A percentile compares a stretch with the other conserved stretches of the same genome.
phyloP scores from a whole-genome alignment of 2,888 invertebrate genomes.

The Subacronicta megacephala region DNA sequence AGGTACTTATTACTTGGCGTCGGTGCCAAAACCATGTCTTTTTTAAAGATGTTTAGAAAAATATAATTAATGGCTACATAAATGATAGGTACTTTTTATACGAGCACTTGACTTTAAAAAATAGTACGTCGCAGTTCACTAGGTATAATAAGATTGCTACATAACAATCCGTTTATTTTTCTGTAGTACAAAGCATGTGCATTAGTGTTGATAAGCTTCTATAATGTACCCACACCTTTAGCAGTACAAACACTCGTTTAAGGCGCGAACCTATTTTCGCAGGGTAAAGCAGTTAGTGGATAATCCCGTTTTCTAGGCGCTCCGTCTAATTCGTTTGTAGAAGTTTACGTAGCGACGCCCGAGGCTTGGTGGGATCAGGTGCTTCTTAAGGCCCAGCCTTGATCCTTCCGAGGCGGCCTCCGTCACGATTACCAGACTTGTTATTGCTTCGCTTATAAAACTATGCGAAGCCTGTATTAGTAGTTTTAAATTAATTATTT shows the following conservation, averaged over 20 bases:
- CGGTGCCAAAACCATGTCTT: too few relatives aligned
- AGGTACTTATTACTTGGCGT: too few relatives aligned
- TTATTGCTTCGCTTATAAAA: constrained; percentile 61
- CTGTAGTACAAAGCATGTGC: constrained; percentile 16
- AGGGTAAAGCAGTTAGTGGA: constrained; percentile 69
- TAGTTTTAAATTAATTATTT: constrained; percentile 9
- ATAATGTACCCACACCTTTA: constrained; percentile 43
- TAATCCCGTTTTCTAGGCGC: constrained; percentile 74
- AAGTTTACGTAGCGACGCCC: constrained; percentile 67
- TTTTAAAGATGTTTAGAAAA: too few relatives aligned
- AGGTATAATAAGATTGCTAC: too few relatives aligned
- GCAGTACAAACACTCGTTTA: constrained; percentile 41
- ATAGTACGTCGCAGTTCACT: too few relatives aligned
- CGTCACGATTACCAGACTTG: constrained; percentile 67
- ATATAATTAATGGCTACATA: too few relatives aligned
- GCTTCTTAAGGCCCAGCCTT: constrained; percentile 62
- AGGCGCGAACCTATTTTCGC: constrained; percentile 63
- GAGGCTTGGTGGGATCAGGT: constrained; percentile 71
- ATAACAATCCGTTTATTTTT: too few relatives aligned
- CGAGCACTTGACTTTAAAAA: too few relatives aligned
- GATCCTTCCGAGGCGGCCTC: constrained; percentile 65
- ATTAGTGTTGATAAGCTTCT: constrained; percentile 25
- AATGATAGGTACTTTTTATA: too few relatives aligned
- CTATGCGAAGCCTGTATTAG: constrained; percentile 47
- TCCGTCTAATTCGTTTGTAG: constrained; percentile 74